Evolutionary conservation across 2,888 invertebrate genomes (phyloP).

Genomic region (Perizoma flavofasciatum): DNA sequence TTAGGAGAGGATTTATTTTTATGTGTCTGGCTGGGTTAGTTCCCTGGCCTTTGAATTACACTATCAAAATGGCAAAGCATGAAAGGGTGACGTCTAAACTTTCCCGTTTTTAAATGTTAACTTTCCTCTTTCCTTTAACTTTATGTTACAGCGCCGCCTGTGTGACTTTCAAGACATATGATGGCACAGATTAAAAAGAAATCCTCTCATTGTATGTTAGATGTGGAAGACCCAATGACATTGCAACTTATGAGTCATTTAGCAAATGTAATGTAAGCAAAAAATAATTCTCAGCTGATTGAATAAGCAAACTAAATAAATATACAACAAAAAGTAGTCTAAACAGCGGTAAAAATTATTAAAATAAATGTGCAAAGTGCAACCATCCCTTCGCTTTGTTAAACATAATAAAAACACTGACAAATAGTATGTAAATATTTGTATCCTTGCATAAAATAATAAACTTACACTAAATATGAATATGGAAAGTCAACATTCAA

Average conservation of each 20-base stretch:
- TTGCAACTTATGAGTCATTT: conserved; percentile 22
- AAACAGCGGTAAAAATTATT: conserved; percentile 24
- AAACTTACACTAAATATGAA: neutral
- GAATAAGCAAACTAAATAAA: conserved; percentile 1
- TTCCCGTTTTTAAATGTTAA: too few relatives aligned
- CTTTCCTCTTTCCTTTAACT: too few relatives aligned
- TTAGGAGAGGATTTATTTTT: neutral
- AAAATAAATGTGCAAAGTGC: conserved; percentile 37
- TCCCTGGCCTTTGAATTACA: too few relatives aligned
- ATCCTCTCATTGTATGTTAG: conserved; percentile 14
- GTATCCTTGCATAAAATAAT: conserved; percentile 8
- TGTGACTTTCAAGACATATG: too few relatives aligned
- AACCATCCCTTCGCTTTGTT: conserved; percentile 21
- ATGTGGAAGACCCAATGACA: conserved; percentile 38
- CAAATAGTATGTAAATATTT: conserved; percentile 14
- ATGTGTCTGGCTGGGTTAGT: too few relatives aligned
- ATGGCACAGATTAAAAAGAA: too few relatives aligned
- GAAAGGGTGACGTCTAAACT: too few relatives aligned
- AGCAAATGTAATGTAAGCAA: conserved; percentile 1
- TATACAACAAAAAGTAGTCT: conserved; percentile 14
- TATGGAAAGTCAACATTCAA: conserved; percentile 33
- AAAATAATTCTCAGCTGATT: neutral
- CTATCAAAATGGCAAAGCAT: too few relatives aligned
- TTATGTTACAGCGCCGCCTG: too few relatives aligned
- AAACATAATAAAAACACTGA: conserved; percentile 25